Conservation (phyloP, 2,888 invertebrate genomes). For the Leptinotarsa tumamoca region DNA sequence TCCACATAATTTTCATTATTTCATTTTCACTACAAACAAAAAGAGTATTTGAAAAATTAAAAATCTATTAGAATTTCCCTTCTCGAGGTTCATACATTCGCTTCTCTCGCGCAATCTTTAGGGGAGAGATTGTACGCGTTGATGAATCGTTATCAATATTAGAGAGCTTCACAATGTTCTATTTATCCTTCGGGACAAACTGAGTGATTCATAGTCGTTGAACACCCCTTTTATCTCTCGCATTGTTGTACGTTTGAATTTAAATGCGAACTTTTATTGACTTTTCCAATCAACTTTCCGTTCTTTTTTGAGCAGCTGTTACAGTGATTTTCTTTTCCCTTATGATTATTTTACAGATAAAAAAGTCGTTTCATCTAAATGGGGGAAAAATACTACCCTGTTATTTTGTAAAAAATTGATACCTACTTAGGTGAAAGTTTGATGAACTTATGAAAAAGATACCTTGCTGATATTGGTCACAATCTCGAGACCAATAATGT, state of each 20-base stretch:
- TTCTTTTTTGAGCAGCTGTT: neutral
- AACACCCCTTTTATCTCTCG: slow-evolving; percentile 37
- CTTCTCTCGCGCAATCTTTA: slow-evolving; percentile 18
- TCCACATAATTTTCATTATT: no score
- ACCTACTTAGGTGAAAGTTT: no score
- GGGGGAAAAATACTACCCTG: no score
- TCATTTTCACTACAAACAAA: no score
- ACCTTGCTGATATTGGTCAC: no score
- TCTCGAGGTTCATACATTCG: neutral
- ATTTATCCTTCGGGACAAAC: slow-evolving; percentile 36
- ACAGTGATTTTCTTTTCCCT: neutral
- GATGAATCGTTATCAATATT: slow-evolving; percentile 40
- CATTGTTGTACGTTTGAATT: slow-evolving; percentile 36
- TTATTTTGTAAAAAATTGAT: no score
- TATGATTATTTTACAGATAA: neutral
- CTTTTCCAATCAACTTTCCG: slow-evolving; percentile 21
- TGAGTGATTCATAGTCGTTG: slow-evolving; percentile 38
- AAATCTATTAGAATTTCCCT: no score
- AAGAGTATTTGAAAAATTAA: no score
- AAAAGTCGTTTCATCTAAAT: no score
- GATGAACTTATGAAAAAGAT: no score
- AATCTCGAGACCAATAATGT: no score
- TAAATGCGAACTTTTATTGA: slow-evolving; percentile 29
- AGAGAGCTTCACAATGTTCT: slow-evolving; percentile 35
- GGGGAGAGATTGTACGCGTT: slow-evolving; percentile 31